Evolutionary conservation across 1,140 invertebrate genomes (phyloP).

Genomic region (Carcinoscorpius rotundicauda): DNA sequence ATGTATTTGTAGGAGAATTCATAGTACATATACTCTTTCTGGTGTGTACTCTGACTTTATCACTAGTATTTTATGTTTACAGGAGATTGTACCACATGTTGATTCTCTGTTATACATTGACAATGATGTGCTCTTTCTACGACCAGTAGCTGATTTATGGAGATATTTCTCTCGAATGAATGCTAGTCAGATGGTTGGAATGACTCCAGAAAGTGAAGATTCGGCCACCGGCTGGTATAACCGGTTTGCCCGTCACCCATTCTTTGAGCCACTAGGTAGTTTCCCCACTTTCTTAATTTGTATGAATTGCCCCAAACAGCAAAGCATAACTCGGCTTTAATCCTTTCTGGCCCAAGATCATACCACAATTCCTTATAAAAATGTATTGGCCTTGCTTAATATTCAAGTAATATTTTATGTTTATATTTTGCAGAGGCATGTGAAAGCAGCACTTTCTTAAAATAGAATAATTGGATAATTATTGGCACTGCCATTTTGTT

Average conservation of each 20-base stretch:
- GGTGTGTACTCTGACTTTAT: background rate
- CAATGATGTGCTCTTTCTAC: conserved; percentile 78
- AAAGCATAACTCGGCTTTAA: too few relatives aligned
- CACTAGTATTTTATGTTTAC: conserved; percentile 24
- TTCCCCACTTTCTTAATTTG: conserved; percentile 4
- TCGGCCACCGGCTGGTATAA: conserved; percentile 90
- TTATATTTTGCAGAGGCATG: too few relatives aligned
- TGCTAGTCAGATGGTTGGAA: conserved; percentile 66
- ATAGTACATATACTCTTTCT: too few relatives aligned
- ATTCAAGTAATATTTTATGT: too few relatives aligned
- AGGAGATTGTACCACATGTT: conserved; percentile 61
- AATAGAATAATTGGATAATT: too few relatives aligned
- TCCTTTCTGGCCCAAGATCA: too few relatives aligned
- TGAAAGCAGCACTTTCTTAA: too few relatives aligned
- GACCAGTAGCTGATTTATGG: conserved; percentile 71
- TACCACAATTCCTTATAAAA: too few relatives aligned
- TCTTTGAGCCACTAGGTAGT: conserved; percentile 69
- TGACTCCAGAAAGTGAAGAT: conserved; percentile 82
- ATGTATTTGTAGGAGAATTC: too few relatives aligned
- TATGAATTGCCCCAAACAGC: too few relatives aligned
- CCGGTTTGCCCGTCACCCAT: conserved; percentile 86
- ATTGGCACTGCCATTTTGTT: too few relatives aligned
- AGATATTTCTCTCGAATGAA: conserved; percentile 70
- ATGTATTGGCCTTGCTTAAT: too few relatives aligned
- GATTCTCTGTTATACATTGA: conserved; percentile 88